Base-by-base conservation (phyloP, 2,113 vertebrate species). In the Amia ocellicauda region DNA sequence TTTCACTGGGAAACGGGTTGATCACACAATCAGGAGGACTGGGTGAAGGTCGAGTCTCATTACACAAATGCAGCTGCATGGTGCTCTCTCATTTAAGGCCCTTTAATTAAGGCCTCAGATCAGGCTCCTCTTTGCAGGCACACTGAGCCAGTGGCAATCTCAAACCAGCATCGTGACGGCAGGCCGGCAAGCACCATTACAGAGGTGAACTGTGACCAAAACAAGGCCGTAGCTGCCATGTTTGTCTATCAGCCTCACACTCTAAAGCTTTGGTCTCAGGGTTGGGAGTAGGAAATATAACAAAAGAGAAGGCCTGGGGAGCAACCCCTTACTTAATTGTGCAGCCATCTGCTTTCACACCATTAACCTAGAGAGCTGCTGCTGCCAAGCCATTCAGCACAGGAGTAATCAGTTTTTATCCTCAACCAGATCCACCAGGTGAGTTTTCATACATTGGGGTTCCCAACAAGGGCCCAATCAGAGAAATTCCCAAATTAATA, bases 261-360 rank as follows among this genome's bases (percentile, higher is more conserved):
- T n/a, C n/a, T n/a, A n/a, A n/a, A n/a, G n/a, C n/a, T n/a, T n/a
- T n/a, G n/a, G n/a, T n/a, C n/a, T n/a, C n/a, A n/a, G n/a, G n/a
- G n/a, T n/a, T n/a, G n/a, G n/a, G n/a, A n/a, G n/a, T n/a, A n/a
- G n/a, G n/a, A n/a, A n/a, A n/a, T n/a, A n/a, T n/a, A n/a, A 74
- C 64, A 28, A 64, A 69, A 56, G 45, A 66, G 55, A 74, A 60
- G 78, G 58, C 67, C 64, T 63, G 79, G 71, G 63, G 63, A 77
- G 74, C 62, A 74, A 63, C 40, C 59, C 67, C 62, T 78, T 77
- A 60, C 51, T 40, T 63, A 24, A 19, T 53, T 40, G 60, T 20
- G 51, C 60, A 47, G 31, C 31, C 49, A 61, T 40, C 54, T 45
- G 16, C 54, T 56, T 50, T 40, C n/a, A n/a, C n/a, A n/a, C n/a